phyloP scores from a whole-genome alignment of 1,140 invertebrate species.

The Phortica variegata region DNA sequence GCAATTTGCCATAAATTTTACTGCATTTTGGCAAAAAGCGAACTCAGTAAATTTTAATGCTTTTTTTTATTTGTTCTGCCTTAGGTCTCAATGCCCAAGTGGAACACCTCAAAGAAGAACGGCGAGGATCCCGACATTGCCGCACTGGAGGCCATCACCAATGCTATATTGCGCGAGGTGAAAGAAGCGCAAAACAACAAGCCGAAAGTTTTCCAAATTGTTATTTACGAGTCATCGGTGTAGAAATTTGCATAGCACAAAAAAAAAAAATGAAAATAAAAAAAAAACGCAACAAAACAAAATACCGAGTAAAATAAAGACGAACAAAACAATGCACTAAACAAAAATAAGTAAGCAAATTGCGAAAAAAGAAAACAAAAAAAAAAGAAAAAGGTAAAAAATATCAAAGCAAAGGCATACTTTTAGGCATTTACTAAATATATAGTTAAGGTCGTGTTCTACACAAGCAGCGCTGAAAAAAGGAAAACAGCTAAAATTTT shows the following conservation, averaged over 20 bases:
- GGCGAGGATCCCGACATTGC: constrained; percentile 66
- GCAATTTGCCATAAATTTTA: not conserved
- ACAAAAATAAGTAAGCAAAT: no score
- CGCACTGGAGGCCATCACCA: constrained; percentile 70
- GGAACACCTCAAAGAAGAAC: constrained; percentile 56
- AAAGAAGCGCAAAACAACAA: constrained; percentile 57
- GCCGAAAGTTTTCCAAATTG: constrained; percentile 74
- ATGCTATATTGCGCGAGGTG: constrained; percentile 65
- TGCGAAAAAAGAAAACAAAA: no score
- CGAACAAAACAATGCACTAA: no score
- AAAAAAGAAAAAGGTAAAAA: no score
- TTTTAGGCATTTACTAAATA: constrained; percentile 6
- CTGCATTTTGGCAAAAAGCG: not conserved
- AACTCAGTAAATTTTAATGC: not conserved
- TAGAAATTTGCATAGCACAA: no score
- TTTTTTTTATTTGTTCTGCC: no score
- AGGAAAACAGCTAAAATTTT: no score
- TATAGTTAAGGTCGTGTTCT: no score
- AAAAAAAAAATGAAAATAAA: no score
- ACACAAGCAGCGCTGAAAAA: no score
- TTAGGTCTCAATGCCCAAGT: constrained; percentile 61
- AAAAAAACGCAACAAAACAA: not conserved
- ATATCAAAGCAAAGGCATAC: no score
- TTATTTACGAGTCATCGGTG: constrained; percentile 81
- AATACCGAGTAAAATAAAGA: constrained; percentile 2